A percentile compares a stretch with the other conserved stretches of the same genome.
Evolutionary conservation across 2,797 vertebrate genomes (phyloP).

Genomic region (Sphenodon punctatus): DNA sequence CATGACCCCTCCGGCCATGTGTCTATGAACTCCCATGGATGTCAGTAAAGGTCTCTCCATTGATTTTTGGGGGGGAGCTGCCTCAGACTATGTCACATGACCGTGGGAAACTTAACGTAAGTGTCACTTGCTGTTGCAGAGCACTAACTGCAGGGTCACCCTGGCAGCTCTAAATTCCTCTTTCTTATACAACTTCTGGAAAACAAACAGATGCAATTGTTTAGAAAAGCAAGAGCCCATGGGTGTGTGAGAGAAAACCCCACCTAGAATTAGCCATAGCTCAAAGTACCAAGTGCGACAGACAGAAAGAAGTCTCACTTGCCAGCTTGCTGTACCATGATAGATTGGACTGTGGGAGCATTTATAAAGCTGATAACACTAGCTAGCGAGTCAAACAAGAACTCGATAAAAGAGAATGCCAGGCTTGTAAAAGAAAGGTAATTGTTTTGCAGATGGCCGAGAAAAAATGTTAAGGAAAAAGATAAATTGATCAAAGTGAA

Average conservation of each 20-base stretch:
- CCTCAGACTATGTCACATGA: no score
- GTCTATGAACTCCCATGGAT: no score
- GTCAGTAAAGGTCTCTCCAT: no score
- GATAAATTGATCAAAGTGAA: slow-evolving; percentile 13
- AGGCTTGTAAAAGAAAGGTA: no score
- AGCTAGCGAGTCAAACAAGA: slow-evolving; percentile 36
- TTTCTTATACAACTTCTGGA: fast-evolving
- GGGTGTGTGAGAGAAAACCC: no score
- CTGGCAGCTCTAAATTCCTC: no score
- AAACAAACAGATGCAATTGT: not conserved
- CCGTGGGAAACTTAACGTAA: no score
- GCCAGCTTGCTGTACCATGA: not conserved
- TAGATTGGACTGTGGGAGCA: not conserved
- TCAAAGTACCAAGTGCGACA: not conserved
- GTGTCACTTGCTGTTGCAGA: no score
- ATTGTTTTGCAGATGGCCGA: slow-evolving; percentile 1
- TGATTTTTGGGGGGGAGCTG: no score
- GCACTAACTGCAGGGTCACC: no score
- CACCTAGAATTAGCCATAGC: not conserved
- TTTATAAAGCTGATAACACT: slow-evolving; percentile 12
- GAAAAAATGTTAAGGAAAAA: slow-evolving; percentile 29
- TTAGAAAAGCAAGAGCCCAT: not conserved
- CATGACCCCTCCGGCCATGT: no score
- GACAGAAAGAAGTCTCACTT: not conserved
- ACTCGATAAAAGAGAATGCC: no score